Base-by-base conservation (phyloP, 2,888 invertebrate species). In the Pemphredon lugubris region DNA sequence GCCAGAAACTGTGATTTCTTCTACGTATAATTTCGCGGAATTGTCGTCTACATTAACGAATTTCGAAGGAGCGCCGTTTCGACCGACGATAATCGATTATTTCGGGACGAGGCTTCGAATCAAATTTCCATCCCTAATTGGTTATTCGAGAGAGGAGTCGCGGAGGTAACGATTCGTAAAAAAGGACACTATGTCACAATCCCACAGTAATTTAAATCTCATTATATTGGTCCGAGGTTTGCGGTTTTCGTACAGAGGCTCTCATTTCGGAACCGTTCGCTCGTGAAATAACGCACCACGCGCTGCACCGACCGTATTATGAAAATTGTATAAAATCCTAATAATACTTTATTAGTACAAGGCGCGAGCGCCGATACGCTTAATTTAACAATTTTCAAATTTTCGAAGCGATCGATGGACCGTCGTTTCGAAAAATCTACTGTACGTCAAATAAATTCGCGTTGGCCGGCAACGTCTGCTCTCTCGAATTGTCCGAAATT, bases 121-220 rank as follows among this genome's bases (percentile, higher is more conserved):
- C 82, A 82, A 81, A 87, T 88, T 84, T 83, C 79, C 85, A 84
- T 84, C 83, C 77, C 80, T 82, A 83, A 83, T 86, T 83, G 82
- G 81, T 77, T 68, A 67, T 61, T 18, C 39, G 66, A 45, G 69
- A 63, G 54, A 58, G n/a, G n/a, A n/a, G n/a, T n/a, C n/a, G n/a
- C n/a, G n/a, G n/a, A 68, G 59, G 75, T 77, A 83, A 79, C 79
- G 79, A 83, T 82, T 82, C 78, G 75, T 82, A 83, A 85, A 84
- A n/a, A 84, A 83, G 82, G 86, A 86, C 81, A 85, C 86, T 84
- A 81, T 89, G 89, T 89, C 87, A 89, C 88, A 88, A 83, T 82
- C 84, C 83, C 85, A 87, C 81, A 84, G 89, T 88, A 88, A 89
- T 89, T 89, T 88, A 89, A 89, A 89, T 89, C 89, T 88, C 88